phyloP scores from a whole-genome alignment of 1,140 invertebrate genomes.

The Conus betulinus region DNA sequence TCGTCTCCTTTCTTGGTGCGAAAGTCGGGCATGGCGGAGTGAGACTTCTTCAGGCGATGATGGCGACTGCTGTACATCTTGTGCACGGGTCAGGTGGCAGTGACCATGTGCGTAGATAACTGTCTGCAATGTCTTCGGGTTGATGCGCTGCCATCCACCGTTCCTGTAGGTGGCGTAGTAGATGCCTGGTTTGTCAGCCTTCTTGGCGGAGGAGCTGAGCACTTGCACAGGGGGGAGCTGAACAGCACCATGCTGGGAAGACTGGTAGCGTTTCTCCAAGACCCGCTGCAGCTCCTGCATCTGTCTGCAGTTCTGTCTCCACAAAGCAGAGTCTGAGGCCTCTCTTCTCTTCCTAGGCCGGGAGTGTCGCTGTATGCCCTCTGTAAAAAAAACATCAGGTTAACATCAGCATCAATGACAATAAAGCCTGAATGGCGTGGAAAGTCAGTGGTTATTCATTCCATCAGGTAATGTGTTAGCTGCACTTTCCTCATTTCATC shows the following conservation, averaged over 20 bases:
- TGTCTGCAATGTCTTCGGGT: slow-evolving; percentile 19
- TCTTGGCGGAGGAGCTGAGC: neutral
- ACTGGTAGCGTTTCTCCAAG: slow-evolving; percentile 8
- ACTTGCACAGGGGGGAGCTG: neutral
- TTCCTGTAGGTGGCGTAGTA: slow-evolving; percentile 3
- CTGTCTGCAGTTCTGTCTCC: slow-evolving; percentile 26
- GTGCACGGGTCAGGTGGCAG: neutral
- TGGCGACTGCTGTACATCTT: neutral
- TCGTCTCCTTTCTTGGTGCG: neutral
- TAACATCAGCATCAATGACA: no score
- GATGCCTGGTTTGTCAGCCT: neutral
- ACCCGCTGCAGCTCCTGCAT: slow-evolving; percentile 25
- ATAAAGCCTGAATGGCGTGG: no score
- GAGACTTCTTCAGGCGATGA: neutral
- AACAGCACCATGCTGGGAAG: neutral
- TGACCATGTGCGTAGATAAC: slow-evolving; percentile 9
- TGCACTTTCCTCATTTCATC: no score
- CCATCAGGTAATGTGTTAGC: no score
- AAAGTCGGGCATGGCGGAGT: slow-evolving; percentile 5
- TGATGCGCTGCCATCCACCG: slow-evolving; percentile 1
- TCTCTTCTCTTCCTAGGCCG: slow-evolving; percentile 1
- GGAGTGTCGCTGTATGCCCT: neutral
- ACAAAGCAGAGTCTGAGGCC: neutral
- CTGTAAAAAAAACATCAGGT: neutral
- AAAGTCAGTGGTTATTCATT: no score